Evolutionary conservation across 2,888 invertebrate genomes (phyloP), one percentile per base, ranked within the genome.

Genomic region (Scaptomyza flava): DNA sequence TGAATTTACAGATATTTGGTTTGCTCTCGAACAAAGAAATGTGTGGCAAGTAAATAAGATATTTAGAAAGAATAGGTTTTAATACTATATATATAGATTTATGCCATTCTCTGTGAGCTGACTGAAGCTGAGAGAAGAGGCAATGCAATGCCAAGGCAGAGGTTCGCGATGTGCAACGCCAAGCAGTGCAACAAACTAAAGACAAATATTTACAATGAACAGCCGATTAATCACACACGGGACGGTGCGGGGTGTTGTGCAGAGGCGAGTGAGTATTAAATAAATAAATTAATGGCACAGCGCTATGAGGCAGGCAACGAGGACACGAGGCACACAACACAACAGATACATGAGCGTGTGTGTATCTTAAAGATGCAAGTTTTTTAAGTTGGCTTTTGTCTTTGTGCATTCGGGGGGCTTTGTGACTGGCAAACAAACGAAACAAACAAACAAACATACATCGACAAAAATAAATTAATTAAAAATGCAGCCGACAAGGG

Each of bases 141-240:
- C n/a, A n/a, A n/a, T n/a, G n/a, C n/a, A n/a, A 27, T 27, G 27
- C 27, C 27, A 27, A 27, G 51, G 47, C 71, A 59, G n/a, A n/a
- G 58, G 20, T 66, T 67, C 46, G 47, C 20, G 31, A 51, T 42
- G 41, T 14, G 14, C 38, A n/a, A 36, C n/a, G n/a, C 59, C 12
- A 2, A 36, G 8, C 34, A 34, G 76, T 79, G 89, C 86, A 88
- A 77, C 77, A 89, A 88, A 89, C 89, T 81, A 72, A 83, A 89
- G 78, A 87, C 87, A 87, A 87, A 89, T 87, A 89, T 87, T 87
- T 87, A 89, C 89, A 89, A 81, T 84, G 80, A 87, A 81, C 82
- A 73, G 68, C 67, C 89, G 85, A 87, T 87, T 87, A 87, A 87
- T 87, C 89, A 87, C 76, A 72, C 75, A 71, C 74, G n/a, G n/a